Conservation (phyloP, 2,797 vertebrate genomes). For the Trematomus bernacchii region DNA sequence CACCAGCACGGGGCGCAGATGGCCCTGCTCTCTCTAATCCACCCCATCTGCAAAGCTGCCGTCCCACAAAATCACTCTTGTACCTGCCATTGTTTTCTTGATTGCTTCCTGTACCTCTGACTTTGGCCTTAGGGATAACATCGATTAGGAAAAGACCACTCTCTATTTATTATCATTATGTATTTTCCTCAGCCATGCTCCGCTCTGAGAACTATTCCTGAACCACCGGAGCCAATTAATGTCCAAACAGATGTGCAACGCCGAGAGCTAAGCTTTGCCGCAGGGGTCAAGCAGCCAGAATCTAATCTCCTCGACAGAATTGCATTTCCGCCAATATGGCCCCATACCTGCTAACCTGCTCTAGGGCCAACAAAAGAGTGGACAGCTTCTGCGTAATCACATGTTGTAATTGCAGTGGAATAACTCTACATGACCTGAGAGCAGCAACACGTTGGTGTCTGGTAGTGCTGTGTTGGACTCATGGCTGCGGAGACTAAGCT, state of each 20-base stretch:
- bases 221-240: slow-evolving; percentile 83
- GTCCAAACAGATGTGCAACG: slow-evolving; percentile 79
- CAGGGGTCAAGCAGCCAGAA: slow-evolving; percentile 74
- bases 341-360: slow-evolving; percentile 64
- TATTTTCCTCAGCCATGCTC: slow-evolving; percentile 26
- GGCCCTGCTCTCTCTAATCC: slow-evolving; percentile 20
- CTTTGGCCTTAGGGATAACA: slow-evolving; percentile 77
- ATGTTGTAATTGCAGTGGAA: slow-evolving; percentile 51
- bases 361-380: slow-evolving; percentile 37
- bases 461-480: slow-evolving; percentile 2
- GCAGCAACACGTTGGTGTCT: not conserved
- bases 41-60: slow-evolving; percentile 39
- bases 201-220: slow-evolving; percentile 61
- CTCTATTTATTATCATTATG: slow-evolving; percentile 70
- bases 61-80: slow-evolving; percentile 60
- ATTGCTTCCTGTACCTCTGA: slow-evolving; percentile 75
- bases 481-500: slow-evolving; percentile 13
- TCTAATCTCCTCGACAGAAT: slow-evolving; percentile 81
- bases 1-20: slow-evolving; percentile 29
- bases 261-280: slow-evolving; percentile 71
- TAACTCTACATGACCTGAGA: slow-evolving; percentile 43
- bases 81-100: slow-evolving; percentile 70
- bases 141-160: slow-evolving; percentile 76
- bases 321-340: slow-evolving; percentile 77
- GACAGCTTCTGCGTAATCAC: slow-evolving; percentile 54